These are phyloP conservation scores for Maccullochella peelii DNA, from an alignment of 2,113 vertebrate genomes.

Conservation along the genomic window DNA sequence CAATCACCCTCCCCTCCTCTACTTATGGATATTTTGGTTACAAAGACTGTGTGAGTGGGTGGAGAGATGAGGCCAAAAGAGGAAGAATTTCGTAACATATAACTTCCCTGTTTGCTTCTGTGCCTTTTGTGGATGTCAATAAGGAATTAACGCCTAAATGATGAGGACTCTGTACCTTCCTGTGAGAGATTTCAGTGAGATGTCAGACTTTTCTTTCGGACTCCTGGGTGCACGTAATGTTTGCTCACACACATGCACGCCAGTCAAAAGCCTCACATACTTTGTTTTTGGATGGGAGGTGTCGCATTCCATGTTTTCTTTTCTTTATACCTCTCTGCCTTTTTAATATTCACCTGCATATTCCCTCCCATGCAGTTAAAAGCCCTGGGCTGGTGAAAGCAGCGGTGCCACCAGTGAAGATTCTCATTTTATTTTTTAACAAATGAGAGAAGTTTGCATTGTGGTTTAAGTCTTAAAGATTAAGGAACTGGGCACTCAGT, in stretches of 20 bases:
- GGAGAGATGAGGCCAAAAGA: constrained; percentile 59
- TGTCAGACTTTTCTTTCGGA: constrained; percentile 44
- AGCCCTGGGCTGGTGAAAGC: constrained; percentile 25
- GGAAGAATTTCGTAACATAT: constrained; percentile 45
- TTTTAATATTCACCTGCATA: constrained; percentile 49
- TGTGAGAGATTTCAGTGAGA: constrained; percentile 20
- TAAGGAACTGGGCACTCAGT: constrained; percentile 21
- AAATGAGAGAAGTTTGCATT: constrained; percentile 42
- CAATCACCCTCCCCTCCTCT: constrained; percentile 35
- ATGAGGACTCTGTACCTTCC: constrained; percentile 43
- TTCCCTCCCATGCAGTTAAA: constrained; percentile 36
- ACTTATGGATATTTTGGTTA: constrained; percentile 41
- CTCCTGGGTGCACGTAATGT: constrained; percentile 42
- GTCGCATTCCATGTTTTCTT: constrained; percentile 65
- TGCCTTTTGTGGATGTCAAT: constrained; percentile 66
- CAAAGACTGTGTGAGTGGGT: constrained; percentile 22
- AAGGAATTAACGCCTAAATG: constrained; percentile 21
- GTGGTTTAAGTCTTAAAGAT: constrained; percentile 14
- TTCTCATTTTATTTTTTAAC: constrained; percentile 26
- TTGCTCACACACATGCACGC: constrained; percentile 51
- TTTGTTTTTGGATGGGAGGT: constrained; percentile 30
- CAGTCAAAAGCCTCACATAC: constrained; percentile 46
- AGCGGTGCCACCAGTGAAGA: constrained; percentile 28
- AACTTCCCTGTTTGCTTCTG: constrained; percentile 59
- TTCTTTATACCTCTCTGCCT: constrained; percentile 54